Base-by-base conservation (phyloP, 2,888 invertebrate species). In the Caenorhabditis panamensis region DNA sequence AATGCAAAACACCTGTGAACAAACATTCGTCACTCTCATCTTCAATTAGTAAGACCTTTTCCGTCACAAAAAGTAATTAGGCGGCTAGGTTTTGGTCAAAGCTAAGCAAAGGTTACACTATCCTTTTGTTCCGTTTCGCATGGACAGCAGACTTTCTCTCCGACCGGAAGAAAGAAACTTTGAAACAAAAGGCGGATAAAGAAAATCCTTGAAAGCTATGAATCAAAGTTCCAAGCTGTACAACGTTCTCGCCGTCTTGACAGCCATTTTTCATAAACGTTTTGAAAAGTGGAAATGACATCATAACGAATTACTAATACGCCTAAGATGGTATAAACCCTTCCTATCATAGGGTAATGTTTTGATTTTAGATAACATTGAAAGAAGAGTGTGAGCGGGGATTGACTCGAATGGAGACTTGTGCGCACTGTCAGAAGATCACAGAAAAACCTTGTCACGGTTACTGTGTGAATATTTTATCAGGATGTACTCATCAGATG, bases 351-450 rank as follows among this genome's bases (percentile, higher is more conserved):
- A 41, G 37, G 61, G 61, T 51, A 49, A 59, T 68, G 59, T 68
- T 68, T 56, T 78, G 44, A 53, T 80, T 80, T 37, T 56, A 81
- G 81, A 77, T 81, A 72, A 81, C 81, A 31, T 44, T 81, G 8
- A 71, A 76, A 18, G 67, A 71, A 31, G 76, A 81, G 28, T 81
- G 81, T 28, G 61, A 75, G 41, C 47, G 76, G 24, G 81, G 64
- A 28, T 22, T 81, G 20, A 61, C 76, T 1, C 36, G 75, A 53
- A 71, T 81, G 71, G 76, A 81, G 11, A 62, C 59, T 1, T 81
- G 81, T 69, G 66, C 76, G 28, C 36, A 63, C 13, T 81, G 81
- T 41, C 53, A 41, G 20, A 51, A 61, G 26, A 31, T 77, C 3
- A 9, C 18, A 0, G 72, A 77, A 28, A 76, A 75, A 58, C 76